phyloP scores from a whole-genome alignment of 2,797 vertebrate genomes.

The Pempheris klunzingeri region DNA sequence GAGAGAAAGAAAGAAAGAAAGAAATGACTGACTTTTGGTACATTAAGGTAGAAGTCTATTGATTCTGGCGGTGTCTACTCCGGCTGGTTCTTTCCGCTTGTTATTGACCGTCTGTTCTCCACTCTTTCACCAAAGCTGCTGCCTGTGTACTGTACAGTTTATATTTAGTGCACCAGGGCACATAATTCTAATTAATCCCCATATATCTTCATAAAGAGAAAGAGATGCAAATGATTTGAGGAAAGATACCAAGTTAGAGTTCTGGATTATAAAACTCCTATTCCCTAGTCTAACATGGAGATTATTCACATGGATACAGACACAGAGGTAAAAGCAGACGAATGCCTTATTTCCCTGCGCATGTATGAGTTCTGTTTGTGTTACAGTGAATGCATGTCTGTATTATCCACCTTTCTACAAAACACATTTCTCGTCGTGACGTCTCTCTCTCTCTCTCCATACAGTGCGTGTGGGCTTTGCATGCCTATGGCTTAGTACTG shows the following conservation, averaged over 20 bases:
- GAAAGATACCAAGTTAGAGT: neutral
- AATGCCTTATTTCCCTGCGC: neutral
- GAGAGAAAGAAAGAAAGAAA: constrained; percentile 22
- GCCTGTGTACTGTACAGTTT: constrained; percentile 24
- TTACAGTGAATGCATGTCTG: neutral
- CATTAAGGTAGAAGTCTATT: constrained; percentile 67
- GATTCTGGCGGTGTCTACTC: constrained; percentile 62
- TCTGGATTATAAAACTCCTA: neutral
- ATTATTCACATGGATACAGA: constrained; percentile 24
- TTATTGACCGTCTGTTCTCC: constrained; percentile 66
- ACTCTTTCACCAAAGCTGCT: constrained; percentile 43
- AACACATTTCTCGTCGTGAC: neutral
- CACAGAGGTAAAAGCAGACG: neutral
- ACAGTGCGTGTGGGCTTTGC: constrained; percentile 56
- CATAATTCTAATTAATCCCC: constrained; percentile 37
- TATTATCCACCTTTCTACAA: too few species aligned
- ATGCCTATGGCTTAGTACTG: constrained; percentile 40
- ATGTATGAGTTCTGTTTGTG: neutral
- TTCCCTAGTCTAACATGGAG: neutral
- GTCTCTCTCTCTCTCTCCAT: neutral
- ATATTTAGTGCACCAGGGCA: constrained; percentile 38
- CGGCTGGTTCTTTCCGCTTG: constrained; percentile 56
- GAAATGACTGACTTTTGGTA: constrained; percentile 57
- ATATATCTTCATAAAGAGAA: constrained; percentile 6
- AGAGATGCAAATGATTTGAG: constrained; percentile 15